These are phyloP conservation scores for Hormaphis cornu DNA, from an alignment of 1,140 invertebrate species.

Conservation along the genomic window DNA sequence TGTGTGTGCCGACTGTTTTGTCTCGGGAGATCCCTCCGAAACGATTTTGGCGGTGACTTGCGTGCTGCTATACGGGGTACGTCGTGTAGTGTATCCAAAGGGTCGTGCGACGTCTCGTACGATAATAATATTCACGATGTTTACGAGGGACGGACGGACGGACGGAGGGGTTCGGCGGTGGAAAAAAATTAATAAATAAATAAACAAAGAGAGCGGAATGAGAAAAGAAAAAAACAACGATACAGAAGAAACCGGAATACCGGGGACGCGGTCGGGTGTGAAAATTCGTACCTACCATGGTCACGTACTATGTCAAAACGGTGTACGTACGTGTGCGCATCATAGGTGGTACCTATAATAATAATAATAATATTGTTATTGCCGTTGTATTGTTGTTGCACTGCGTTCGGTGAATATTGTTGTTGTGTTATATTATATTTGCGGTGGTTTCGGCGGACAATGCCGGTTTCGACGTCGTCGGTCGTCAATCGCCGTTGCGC, in stretches of 20 bases:
- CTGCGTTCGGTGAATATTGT: too few relatives aligned
- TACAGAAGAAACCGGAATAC: neutral
- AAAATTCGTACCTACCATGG: neutral
- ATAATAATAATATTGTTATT: too few relatives aligned
- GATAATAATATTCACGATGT: neutral
- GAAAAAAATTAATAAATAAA: neutral
- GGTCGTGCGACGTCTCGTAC: neutral
- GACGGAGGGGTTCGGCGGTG: neutral
- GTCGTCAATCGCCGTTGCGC: neutral
- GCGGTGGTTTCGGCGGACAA: slow-evolving; percentile 18
- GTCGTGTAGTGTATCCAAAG: too few relatives aligned
- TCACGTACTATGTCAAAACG: slow-evolving; percentile 23
- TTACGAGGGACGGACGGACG: too few relatives aligned
- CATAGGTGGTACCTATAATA: too few relatives aligned
- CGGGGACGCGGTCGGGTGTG: slow-evolving; percentile 2
- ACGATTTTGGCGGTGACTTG: too few relatives aligned
- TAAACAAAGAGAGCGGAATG: neutral
- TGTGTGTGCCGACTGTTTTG: too few relatives aligned
- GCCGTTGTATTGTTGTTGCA: too few relatives aligned
- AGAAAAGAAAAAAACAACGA: neutral
- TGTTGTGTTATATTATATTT: too few relatives aligned
- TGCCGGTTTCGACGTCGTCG: neutral
- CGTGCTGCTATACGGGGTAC: too few relatives aligned
- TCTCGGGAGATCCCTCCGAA: too few relatives aligned
- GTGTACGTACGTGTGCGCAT: too few relatives aligned